phyloP scores from a whole-genome alignment of 2,113 vertebrate genomes.

The Gallinago jamesoni region DNA sequence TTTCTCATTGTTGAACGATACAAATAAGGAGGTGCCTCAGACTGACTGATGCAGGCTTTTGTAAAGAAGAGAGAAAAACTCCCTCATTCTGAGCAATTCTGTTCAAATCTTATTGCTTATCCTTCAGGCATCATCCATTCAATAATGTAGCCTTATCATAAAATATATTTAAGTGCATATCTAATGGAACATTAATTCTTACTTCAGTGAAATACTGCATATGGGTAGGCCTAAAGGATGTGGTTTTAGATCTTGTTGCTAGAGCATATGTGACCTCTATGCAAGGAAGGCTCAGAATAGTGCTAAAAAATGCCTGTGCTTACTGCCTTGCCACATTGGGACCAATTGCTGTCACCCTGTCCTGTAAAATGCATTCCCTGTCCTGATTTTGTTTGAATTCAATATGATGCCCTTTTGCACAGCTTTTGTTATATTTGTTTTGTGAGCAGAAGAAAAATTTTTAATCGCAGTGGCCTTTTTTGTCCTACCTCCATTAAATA shows the following conservation, averaged over 20 bases:
- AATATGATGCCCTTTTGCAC: neutral
- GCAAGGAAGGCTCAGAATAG: neutral
- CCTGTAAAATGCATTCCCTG: neutral
- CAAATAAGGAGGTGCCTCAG: neutral
- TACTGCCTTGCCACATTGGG: neutral
- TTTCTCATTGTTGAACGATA: neutral
- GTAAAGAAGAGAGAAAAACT: neutral
- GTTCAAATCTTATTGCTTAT: neutral
- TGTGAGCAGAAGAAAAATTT: neutral
- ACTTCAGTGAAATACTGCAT: neutral
- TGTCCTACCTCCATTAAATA: neutral
- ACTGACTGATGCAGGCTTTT: neutral
- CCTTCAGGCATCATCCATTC: neutral
- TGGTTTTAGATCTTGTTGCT: neutral
- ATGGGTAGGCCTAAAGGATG: neutral
- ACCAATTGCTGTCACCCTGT: neutral
- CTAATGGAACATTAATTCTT: neutral
- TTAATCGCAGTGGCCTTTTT: neutral
- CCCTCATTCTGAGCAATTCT: neutral
- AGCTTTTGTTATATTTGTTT: neutral
- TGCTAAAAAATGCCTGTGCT: neutral
- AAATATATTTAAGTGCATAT: neutral
- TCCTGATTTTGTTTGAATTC: neutral
- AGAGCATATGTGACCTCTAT: neutral
- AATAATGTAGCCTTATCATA: neutral